Conservation (phyloP, 2,888 invertebrate genomes). For the Trissonchulus latispiculum region DNA sequence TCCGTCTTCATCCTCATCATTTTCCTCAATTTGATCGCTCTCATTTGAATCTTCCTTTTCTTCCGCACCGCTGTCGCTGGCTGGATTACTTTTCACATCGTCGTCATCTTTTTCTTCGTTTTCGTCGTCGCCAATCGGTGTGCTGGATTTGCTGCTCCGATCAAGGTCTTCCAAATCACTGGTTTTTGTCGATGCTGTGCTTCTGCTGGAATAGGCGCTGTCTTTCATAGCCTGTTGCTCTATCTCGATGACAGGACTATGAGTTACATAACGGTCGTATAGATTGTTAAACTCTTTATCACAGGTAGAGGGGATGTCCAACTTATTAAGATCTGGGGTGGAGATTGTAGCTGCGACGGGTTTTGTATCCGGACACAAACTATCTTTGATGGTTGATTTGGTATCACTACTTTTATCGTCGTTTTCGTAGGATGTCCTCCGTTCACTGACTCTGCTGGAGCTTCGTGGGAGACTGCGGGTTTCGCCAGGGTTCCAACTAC, state of each 20-base stretch:
- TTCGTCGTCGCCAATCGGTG: background rate
- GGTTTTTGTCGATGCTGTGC: background rate
- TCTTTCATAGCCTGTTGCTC: background rate
- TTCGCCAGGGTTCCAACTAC: background rate
- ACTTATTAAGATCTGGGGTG: background rate
- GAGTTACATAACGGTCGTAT: slow-evolving; percentile 15
- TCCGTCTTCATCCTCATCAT: slow-evolving; percentile 2
- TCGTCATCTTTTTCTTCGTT: slow-evolving; percentile 5
- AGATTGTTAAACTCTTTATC: background rate
- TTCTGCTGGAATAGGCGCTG: slow-evolving; percentile 13
- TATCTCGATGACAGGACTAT: background rate
- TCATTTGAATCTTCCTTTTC: background rate
- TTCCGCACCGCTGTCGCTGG: background rate
- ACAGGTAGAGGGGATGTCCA: background rate
- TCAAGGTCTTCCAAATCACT: background rate
- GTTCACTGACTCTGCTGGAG: background rate
- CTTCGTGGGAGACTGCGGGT: background rate
- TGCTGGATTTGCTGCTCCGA: no score
- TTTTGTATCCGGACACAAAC: background rate
- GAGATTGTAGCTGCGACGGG: background rate
- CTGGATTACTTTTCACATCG: background rate
- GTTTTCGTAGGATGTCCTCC: no score
- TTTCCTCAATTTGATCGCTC: background rate
- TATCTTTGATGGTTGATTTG: no score
- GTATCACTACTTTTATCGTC: no score